phyloP scores from a whole-genome alignment of 2,797 vertebrate genomes.

The Gambusia yucatana region DNA sequence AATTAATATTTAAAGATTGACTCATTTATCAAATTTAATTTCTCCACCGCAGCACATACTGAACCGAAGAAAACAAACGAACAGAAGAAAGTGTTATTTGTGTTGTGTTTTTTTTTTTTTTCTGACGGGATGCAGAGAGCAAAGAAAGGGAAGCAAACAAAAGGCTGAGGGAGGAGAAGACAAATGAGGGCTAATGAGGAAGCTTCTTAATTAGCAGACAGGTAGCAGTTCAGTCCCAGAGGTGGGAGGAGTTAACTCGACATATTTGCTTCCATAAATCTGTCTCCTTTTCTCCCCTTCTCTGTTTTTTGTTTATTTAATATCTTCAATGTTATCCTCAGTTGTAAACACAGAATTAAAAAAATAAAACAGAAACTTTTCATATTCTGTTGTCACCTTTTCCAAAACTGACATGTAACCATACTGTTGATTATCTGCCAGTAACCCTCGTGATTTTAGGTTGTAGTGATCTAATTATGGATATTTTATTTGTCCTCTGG shows the following conservation, averaged over 20 bases:
- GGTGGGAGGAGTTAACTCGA: slow-evolving; percentile 22
- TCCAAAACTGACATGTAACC: not conserved
- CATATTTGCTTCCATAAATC: not conserved
- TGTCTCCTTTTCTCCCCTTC: not conserved
- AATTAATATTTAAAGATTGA: slow-evolving; percentile 97
- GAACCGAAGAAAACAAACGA: slow-evolving; percentile 68
- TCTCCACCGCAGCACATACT: slow-evolving; percentile 71
- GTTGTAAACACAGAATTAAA: not conserved
- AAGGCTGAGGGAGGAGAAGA: slow-evolving; percentile 28
- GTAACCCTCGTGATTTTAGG: not conserved
- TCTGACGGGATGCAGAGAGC: not conserved
- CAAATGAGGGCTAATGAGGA: slow-evolving; percentile 62
- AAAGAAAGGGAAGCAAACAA: slow-evolving; percentile 32
- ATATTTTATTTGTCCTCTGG: not conserved
- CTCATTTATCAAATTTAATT: slow-evolving; percentile 92
- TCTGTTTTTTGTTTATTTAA: not conserved
- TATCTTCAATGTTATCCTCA: not conserved
- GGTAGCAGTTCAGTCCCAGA: slow-evolving; percentile 60
- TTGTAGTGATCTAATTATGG: not conserved
- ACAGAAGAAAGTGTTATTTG: slow-evolving; percentile 37
- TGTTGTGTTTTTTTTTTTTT: not conserved
- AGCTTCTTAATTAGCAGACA: slow-evolving; percentile 61
- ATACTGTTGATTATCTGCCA: not conserved
- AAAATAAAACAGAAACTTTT: not conserved
- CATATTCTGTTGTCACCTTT: not conserved